phyloP scores from a whole-genome alignment of 2,797 vertebrate genomes.

The Micrastur ruficollis region DNA sequence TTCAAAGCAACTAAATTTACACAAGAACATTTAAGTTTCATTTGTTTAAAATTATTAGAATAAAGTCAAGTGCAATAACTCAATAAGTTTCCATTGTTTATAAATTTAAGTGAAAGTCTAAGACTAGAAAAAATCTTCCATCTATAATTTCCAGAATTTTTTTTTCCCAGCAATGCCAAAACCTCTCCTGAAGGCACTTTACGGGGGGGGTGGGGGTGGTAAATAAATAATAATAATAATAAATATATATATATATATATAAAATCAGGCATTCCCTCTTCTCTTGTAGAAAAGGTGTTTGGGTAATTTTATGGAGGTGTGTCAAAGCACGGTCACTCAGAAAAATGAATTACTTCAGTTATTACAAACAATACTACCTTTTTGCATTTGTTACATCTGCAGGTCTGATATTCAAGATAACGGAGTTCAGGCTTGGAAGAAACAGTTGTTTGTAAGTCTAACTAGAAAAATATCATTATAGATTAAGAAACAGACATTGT shows the following conservation, averaged over 20 bases:
- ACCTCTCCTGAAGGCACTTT: not conserved
- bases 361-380: not conserved
- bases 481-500: not conserved
- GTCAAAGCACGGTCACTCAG: not conserved
- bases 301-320: not conserved
- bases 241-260: no score
- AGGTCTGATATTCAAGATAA: not conserved
- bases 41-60: constrained; percentile 8
- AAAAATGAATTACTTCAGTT: not conserved
- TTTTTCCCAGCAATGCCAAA: not conserved
- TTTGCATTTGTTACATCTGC: not conserved
- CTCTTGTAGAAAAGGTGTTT: not conserved
- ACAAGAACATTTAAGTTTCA: not conserved
- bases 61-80: not conserved
- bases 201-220: no score
- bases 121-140: not conserved
- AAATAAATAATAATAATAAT: no score
- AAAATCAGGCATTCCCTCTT: not conserved
- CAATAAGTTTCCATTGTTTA: not conserved
- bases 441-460: not conserved
- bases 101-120: not conserved
- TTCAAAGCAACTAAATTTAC: constrained; percentile 17
- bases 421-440: not conserved
- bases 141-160: not conserved
- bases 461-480: not conserved